Evolutionary conservation across 2,888 invertebrate species (phyloP), one percentile per base, ranked within the genome.

Genomic region (Augiades crinisus): DNA sequence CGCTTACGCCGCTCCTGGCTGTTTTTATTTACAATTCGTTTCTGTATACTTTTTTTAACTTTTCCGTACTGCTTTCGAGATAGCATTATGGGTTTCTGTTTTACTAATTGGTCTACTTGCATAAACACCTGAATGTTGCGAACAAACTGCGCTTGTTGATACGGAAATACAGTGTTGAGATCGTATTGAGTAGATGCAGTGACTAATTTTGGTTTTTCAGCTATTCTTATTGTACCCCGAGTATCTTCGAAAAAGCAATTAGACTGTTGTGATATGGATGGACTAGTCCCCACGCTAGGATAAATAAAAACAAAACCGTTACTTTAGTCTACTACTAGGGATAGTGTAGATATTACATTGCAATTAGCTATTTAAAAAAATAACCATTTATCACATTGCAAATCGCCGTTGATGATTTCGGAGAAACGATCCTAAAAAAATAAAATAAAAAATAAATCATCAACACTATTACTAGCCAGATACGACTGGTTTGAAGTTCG

Each of bases 11-110:
- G 52, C 54, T 71, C 33, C 47, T 64, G 21, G 40, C 41, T 53
- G 7, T 19, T 8, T 36, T 58, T 60, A 10, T 54, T 59, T 17
- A 53, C 58, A 10, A 57, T 53, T 53, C 61, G 69, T 53, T 59
- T 70, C 54, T 75, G 72, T 43, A 84, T 76, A 1, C 70, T 73
- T 62, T 60, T 75, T 56, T 75, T 85, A 2, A 87, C 70, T 70
- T 76, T 83, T 1, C 70, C 61, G 36, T 84, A 85, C 63, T 87
- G 87, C 58, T 73, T 74, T 16, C 70, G 65, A 1, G 84, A 69
- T 10, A 85, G 59, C 17, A 72, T 56, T 24, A 86, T 80, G 2
- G 78, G 73, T 53, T 72, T 81, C 40, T 73, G 70, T 55, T 75
- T 79, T 7, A 67, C 61, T 46, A 70, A 68, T 46, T 75, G 69